phyloP scores from a whole-genome alignment of 1,140 invertebrate genomes.

The Penaeus chinensis region DNA sequence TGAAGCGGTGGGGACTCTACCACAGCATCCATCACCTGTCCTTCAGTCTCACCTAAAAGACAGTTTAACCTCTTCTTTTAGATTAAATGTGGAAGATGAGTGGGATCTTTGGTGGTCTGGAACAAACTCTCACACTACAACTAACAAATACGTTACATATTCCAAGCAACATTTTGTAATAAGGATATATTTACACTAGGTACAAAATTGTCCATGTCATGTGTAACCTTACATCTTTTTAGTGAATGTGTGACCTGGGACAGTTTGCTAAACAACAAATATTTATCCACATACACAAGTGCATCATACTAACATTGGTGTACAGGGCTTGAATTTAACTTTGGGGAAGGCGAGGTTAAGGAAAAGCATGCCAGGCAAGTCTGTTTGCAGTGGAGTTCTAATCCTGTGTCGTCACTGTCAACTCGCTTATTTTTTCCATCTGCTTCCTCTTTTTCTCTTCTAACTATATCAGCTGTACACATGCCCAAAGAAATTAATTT shows the following conservation, averaged over 20 bases:
- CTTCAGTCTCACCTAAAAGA: constrained; percentile 31
- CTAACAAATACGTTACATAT: too few species aligned
- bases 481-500: too few species aligned
- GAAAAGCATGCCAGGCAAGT: constrained; percentile 48
- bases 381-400: constrained; percentile 39
- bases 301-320: constrained; percentile 9
- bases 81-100: too few species aligned
- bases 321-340: not conserved
- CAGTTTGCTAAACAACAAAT: not conserved
- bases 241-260: too few species aligned
- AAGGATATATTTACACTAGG: too few species aligned
- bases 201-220: too few species aligned
- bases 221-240: too few species aligned
- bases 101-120: too few species aligned
- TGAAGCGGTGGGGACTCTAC: constrained; percentile 40
- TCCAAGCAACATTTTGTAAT: too few species aligned
- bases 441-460: not conserved
- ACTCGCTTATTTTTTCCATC: not conserved
- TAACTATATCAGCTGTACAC: not conserved
- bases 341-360: constrained; percentile 18
- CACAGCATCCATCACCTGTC: not conserved
- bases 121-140: too few species aligned
- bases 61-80: too few species aligned
- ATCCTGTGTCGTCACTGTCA: constrained; percentile 19
- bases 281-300: not conserved